These are phyloP conservation scores for Aporrectodea caliginosa DNA, from an alignment of 1,140 invertebrate species.

Conservation along the genomic window DNA sequence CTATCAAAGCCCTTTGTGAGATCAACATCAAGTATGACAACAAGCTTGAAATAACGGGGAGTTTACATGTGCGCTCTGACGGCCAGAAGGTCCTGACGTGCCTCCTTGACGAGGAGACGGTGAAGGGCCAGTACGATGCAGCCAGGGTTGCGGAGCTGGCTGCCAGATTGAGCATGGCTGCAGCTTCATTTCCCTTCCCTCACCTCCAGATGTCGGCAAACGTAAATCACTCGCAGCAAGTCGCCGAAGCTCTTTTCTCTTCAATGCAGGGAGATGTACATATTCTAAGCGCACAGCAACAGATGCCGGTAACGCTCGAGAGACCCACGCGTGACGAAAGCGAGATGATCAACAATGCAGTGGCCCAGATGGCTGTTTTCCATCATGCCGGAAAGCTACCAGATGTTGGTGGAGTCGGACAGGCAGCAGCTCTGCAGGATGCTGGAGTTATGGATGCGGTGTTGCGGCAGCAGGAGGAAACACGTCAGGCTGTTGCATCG, in stretches of 20 bases:
- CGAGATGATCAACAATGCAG: not conserved
- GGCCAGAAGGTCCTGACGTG: conserved; percentile 34
- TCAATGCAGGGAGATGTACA: conserved; percentile 20
- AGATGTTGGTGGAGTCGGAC: not conserved
- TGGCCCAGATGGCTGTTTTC: not conserved
- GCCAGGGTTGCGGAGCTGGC: conserved; percentile 20
- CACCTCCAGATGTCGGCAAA: conserved; percentile 17
- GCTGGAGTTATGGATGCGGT: not conserved
- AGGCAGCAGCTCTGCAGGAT: not conserved
- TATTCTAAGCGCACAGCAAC: conserved; percentile 1
- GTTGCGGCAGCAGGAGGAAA: conserved; percentile 3
- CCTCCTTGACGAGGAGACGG: conserved; percentile 30
- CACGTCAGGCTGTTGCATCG: not conserved
- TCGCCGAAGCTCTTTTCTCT: conserved; percentile 5
- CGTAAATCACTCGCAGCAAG: conserved; percentile 16
- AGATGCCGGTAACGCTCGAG: not conserved
- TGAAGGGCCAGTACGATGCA: conserved; percentile 24
- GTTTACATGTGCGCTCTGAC: conserved; percentile 32
- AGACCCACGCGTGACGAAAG: not conserved
- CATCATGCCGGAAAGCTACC: conserved; percentile 6
- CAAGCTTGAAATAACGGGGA: conserved; percentile 32
- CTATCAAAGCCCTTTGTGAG: conserved; percentile 33
- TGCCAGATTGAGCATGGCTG: conserved; percentile 17
- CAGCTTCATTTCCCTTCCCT: conserved; percentile 20
- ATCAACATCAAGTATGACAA: conserved; percentile 30